Evolutionary conservation across 1,140 invertebrate species (phyloP), one percentile per base, ranked within the genome.

Genomic region (Scylla paramamosain): DNA sequence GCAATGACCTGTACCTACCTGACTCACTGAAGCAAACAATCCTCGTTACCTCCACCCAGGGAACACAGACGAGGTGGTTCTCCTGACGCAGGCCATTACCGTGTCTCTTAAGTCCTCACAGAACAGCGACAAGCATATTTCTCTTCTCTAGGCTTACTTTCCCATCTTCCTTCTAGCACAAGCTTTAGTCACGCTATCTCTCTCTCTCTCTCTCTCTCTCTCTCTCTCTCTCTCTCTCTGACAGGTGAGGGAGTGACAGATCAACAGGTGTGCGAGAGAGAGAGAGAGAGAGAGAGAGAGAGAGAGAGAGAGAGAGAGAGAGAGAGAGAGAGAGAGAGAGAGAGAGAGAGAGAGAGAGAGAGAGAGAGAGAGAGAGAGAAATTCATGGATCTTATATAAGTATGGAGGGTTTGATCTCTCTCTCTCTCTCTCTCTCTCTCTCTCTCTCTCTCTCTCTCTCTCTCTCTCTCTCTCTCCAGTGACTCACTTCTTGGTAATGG

Each of bases 161-260:
- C 25, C 87, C 32, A 29, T 89, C 25, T 89, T 45, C 32, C 87
- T 1, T 89, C 87, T 89, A 89, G 4, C 87, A 32, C 39, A 32
- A 29, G 87, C 25, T 25, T 89, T 29, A 7, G 28, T 12, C 14
- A 89, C 87, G 29, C 45, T 12, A 25, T 14, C n/a, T n/a, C n/a
- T 89, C 87, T 32, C 39, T 45, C 29, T 89, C 87, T 32, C 16
- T 45, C 29, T 89, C n/a, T 89, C 87, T 89, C 87, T 89, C 87
- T 89, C 87, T 89, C 87, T 89, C 87, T 89, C 87, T 89, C 87
- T 89, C 87, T 89, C 87, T 89, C 87, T 12, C 7, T 45, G 7
- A 89, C 39, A 8, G 29, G 45, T 39, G 87, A 89, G 0, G 29
- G 28, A 89, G 20, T 8, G 39, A 25, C 87, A 89, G 16, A 45